Percentiles rank a stretch among this genome's conserved stretches.
Conservation (phyloP, 2,888 invertebrate species). For the Allophyes oxyacanthae region DNA sequence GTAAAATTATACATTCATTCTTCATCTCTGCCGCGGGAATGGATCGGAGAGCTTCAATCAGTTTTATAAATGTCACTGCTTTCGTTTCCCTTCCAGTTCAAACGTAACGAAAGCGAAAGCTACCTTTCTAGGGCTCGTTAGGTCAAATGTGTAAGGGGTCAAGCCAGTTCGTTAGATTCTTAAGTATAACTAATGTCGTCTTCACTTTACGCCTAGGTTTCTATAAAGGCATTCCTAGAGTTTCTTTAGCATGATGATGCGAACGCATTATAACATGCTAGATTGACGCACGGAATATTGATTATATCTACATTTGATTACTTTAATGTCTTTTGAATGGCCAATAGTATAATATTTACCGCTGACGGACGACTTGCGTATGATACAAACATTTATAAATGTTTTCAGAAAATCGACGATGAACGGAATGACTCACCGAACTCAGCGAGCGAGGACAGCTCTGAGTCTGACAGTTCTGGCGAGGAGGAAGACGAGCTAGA, state of each 20-base stretch:
- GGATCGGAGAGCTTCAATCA: constrained; percentile 16
- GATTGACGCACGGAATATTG: neutral
- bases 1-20: constrained; percentile 13
- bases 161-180: constrained; percentile 15
- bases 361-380: neutral
- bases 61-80: constrained; percentile 28
- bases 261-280: neutral
- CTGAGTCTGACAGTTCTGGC: constrained; percentile 89
- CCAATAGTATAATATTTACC: neutral
- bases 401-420: constrained; percentile 84
- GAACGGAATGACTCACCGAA: constrained; percentile 75
- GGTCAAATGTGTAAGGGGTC: constrained; percentile 42
- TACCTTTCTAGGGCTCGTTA: constrained; percentile 40
- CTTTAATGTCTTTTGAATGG: constrained; percentile 4
- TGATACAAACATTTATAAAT: constrained; percentile 6
- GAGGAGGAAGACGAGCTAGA: constrained; percentile 90
- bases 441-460: constrained; percentile 82
- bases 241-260: constrained; percentile 1
- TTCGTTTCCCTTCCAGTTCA: constrained; percentile 30
- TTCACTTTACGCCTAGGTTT: constrained; percentile 1
- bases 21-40: constrained; percentile 6
- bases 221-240: neutral
- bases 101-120: constrained; percentile 40
- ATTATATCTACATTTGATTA: neutral
- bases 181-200: constrained; percentile 8